Evolutionary conservation across 1,140 invertebrate genomes (phyloP).

Genomic region (Orchesella cincta): DNA sequence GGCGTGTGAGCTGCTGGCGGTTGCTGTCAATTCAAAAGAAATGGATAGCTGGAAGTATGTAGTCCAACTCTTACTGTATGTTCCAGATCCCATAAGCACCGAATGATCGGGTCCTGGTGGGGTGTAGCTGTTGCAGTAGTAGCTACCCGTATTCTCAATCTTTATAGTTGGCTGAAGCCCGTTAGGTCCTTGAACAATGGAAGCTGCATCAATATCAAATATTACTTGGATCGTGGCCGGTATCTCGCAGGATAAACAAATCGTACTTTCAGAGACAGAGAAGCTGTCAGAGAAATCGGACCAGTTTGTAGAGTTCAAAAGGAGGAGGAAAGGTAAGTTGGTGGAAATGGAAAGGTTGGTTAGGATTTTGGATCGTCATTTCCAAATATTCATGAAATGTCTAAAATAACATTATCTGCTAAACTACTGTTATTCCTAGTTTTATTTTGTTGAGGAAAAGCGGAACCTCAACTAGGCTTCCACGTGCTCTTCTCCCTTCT

Average conservation of each 20-base stretch:
- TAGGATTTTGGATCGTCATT: too few relatives aligned
- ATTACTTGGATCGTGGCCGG: slow-evolving; percentile 11
- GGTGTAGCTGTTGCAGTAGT: slow-evolving; percentile 91
- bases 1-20: not conserved
- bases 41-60: not conserved
- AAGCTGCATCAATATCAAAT: slow-evolving; percentile 71
- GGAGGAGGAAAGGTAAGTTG: too few relatives aligned
- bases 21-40: slow-evolving; percentile 8
- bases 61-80: slow-evolving; percentile 63
- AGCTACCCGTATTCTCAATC: slow-evolving; percentile 78
- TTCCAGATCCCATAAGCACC: slow-evolving; percentile 63
- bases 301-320: too few relatives aligned
- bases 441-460: too few relatives aligned
- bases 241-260: not conserved
- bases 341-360: too few relatives aligned
- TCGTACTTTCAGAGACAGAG: too few relatives aligned
- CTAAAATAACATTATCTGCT: too few relatives aligned
- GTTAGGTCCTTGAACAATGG: slow-evolving; percentile 86
- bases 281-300: too few relatives aligned
- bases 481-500: too few relatives aligned
- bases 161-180: slow-evolving; percentile 81
- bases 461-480: too few relatives aligned
- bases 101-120: slow-evolving; percentile 66
- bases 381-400: too few relatives aligned
- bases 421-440: too few relatives aligned